Base-by-base conservation (phyloP, 2,888 invertebrate species). In the Acronicta leporina region DNA sequence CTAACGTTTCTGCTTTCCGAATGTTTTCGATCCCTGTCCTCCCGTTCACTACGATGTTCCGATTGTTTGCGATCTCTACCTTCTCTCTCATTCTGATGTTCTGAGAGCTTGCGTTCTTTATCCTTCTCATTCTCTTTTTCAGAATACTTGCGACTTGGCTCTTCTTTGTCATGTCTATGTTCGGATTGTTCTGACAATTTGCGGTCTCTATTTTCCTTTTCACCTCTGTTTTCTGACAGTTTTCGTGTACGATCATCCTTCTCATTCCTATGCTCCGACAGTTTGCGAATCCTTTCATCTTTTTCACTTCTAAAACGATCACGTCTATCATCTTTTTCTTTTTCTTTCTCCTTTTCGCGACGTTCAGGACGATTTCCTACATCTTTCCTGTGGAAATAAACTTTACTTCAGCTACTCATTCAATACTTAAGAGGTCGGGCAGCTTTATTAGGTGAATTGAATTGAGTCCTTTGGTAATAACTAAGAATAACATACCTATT, bases 371-470 rank as follows among this genome's bases (percentile, higher is more conserved):
- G 80, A 5, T 80, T 75, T 1, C 72, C 68, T 47, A 20, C 42
- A 20, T 89, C 87, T 75, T 85, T 87, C 47, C 90, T 91, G 71
- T 38, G n/a, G 45, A 25, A 30, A 25, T 25, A 47, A 46, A 49
- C 5, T 6, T n/a, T n/a, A n/a, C n/a, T 38, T 38, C n/a, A 38
- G 38, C 13, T 6, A n/a, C 7, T 5, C 7, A 6, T 38, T n/a
- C n/a, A n/a, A n/a, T n/a, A n/a, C n/a, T n/a, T n/a, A n/a, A n/a
- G n/a, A n/a, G n/a, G n/a, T n/a, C n/a, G n/a, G n/a, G n/a, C n/a
- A n/a, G n/a, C n/a, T n/a, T n/a, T n/a, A n/a, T n/a, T n/a, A n/a
- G n/a, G n/a, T n/a, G n/a, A n/a, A n/a, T n/a, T n/a, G n/a, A n/a
- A n/a, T n/a, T n/a, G n/a, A n/a, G n/a, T n/a, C n/a, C n/a, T n/a